Evolutionary conservation across 2,113 vertebrate genomes (phyloP).

Genomic region (Picathartes gymnocephalus): DNA sequence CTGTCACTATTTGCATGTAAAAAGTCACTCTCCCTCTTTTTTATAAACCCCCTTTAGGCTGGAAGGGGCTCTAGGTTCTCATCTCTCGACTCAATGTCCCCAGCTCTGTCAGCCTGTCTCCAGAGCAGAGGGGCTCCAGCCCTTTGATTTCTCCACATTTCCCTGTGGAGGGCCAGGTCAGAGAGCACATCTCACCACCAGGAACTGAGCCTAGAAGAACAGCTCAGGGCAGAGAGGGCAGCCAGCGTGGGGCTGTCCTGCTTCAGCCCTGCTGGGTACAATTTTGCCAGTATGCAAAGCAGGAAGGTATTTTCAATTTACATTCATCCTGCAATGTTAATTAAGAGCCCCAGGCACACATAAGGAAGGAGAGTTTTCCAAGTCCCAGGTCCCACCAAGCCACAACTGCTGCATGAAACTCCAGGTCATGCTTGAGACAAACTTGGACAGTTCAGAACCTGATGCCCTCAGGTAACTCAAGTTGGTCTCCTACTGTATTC

Average conservation of each 20-base stretch:
- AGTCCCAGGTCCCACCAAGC: background rate
- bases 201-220: background rate
- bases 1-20: background rate
- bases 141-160: background rate
- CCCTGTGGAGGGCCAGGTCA: background rate
- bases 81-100: background rate
- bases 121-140: background rate
- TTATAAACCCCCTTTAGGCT: background rate
- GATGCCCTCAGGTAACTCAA: background rate
- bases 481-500: background rate
- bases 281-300: background rate
- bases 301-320: background rate
- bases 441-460: background rate
- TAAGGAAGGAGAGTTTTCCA: background rate
- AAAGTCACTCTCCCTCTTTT: background rate
- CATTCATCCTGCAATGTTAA: background rate
- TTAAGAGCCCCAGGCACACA: background rate
- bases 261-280: background rate
- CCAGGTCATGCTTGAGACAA: background rate
- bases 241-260: background rate
- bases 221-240: background rate
- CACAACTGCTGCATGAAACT: background rate
- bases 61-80: background rate
- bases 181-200: background rate
- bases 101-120: background rate